Evolutionary conservation across 2,113 vertebrate species (phyloP), one percentile per base, ranked within the genome.

Genomic region (Hydrolagus affinis): DNA sequence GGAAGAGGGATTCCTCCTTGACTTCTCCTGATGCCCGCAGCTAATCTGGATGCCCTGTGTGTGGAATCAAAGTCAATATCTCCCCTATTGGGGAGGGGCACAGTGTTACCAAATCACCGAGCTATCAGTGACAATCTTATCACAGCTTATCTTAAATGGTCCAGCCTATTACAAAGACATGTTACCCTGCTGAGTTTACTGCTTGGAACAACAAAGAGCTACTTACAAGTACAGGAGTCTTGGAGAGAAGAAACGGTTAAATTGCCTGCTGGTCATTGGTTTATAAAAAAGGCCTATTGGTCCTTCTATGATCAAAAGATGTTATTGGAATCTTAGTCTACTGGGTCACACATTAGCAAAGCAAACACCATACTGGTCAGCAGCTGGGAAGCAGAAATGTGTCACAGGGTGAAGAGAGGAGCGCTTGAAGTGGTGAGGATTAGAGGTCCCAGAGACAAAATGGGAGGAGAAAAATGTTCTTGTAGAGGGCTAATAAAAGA

Each of bases 291-390:
- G 28, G 32, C 78, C 15, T 19, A 32, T 68, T 66, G 78, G 78
- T 44, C 44, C 44, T 23, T 83, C 78, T 30, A 12, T 68, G 78
- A 83, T 83, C 78, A 83, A 83, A 83, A 66, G 78, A 83, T 30
- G 62, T 83, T 66, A 83, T 83, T 83, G 64, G 78, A 60, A 21
- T 25, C 66, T 15, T 83, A 10, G 66, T 83, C 78, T 83, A 66
- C 78, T 60, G 66, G 78, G 60, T 83, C 78, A 83, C 60, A 30
- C 19, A 66, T 28, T 28, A 83, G 15, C 62, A 83, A 68, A 83
- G 78, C 78, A 83, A 68, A 83, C 78, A 83, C n/a, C 78, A 83
- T 11, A 4, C 60, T 19, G 14, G 78, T 56, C 73, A 75, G 62
- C 78, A 83, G 78, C 62, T 23, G 78, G 60, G 78, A 28, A 30